These are phyloP conservation scores for Diadema setosum DNA, from an alignment of 35 echinoderm and acorn worm genomes.

Conservation along the genomic window DNA sequence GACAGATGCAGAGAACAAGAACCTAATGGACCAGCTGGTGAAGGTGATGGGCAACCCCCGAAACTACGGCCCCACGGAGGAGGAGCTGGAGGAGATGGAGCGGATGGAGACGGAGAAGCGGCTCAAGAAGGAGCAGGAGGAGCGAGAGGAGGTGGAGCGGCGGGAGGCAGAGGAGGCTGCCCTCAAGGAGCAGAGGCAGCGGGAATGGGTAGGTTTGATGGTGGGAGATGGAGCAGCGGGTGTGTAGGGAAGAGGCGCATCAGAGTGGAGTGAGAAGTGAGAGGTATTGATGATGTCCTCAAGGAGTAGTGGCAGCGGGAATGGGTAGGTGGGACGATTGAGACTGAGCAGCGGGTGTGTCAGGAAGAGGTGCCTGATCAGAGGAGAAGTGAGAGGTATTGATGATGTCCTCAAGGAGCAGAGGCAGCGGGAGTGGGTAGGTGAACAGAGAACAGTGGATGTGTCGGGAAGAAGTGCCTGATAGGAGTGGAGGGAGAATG, in stretches of 20 bases:
- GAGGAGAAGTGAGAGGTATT: slow-evolving; percentile 69
- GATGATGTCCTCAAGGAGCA: slow-evolving; percentile 61
- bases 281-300: background rate
- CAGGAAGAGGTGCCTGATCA: slow-evolving; percentile 85
- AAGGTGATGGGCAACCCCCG: slow-evolving; percentile 94
- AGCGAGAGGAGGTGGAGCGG: slow-evolving; percentile 77
- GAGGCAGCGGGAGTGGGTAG: slow-evolving; percentile 87
- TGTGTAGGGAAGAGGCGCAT: background rate
- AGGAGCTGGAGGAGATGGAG: slow-evolving; percentile 89
- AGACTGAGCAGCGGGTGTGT: slow-evolving; percentile 93
- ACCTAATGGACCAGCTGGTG: slow-evolving; percentile 65
- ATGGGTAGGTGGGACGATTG: slow-evolving; percentile 41
- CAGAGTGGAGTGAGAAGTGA: background rate
- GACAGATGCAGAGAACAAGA: slow-evolving; percentile 53
- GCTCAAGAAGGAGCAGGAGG: slow-evolving; percentile 89
- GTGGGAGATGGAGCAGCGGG: background rate
- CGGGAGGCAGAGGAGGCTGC: slow-evolving; percentile 77
- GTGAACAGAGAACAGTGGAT: too few species aligned
- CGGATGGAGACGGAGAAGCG: slow-evolving; percentile 82
- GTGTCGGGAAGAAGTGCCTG: background rate
- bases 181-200: slow-evolving; percentile 55
- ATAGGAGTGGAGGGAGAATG: background rate
- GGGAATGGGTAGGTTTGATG: slow-evolving; percentile 79
- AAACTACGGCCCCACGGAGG: slow-evolving; percentile 92
- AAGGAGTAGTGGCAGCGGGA: slow-evolving; percentile 25